phyloP scores from a whole-genome alignment of 1,140 invertebrate genomes.

The Dendrolimus punctatus region DNA sequence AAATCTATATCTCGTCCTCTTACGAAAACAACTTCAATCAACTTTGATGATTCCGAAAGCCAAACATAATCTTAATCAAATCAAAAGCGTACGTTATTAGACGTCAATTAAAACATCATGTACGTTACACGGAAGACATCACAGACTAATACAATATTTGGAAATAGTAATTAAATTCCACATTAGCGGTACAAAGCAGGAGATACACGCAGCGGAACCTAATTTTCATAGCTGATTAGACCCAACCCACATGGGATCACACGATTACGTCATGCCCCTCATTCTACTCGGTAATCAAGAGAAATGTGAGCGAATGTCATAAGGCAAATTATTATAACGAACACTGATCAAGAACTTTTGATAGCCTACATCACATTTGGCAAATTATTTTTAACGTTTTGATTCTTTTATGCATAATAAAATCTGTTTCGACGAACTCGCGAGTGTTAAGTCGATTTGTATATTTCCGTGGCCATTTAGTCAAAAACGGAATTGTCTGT shows the following conservation, averaged over 20 bases:
- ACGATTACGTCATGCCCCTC: slow-evolving; percentile 45
- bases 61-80: slow-evolving; percentile 3
- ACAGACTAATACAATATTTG: slow-evolving; percentile 43
- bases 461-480: too few relatives aligned
- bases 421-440: too few relatives aligned
- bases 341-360: background rate
- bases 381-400: too few relatives aligned
- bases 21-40: background rate
- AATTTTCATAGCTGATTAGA: slow-evolving; percentile 72
- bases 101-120: slow-evolving; percentile 48
- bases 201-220: slow-evolving; percentile 61
- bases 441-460: too few relatives aligned
- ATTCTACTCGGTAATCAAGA: slow-evolving; percentile 20
- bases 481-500: too few relatives aligned
- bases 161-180: slow-evolving; percentile 68
- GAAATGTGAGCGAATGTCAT: too few relatives aligned
- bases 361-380: too few relatives aligned
- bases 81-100: slow-evolving; percentile 12
- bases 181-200: slow-evolving; percentile 60
- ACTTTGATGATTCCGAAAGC: background rate
- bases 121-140: slow-evolving; percentile 37
- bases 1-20: too few relatives aligned
- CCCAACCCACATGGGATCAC: slow-evolving; percentile 59
- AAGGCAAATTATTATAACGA: background rate
- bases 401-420: too few relatives aligned